These are phyloP conservation scores for Phalacrocorax pelagicus DNA, from an alignment of 2,113 vertebrate species.

Conservation along the genomic window DNA sequence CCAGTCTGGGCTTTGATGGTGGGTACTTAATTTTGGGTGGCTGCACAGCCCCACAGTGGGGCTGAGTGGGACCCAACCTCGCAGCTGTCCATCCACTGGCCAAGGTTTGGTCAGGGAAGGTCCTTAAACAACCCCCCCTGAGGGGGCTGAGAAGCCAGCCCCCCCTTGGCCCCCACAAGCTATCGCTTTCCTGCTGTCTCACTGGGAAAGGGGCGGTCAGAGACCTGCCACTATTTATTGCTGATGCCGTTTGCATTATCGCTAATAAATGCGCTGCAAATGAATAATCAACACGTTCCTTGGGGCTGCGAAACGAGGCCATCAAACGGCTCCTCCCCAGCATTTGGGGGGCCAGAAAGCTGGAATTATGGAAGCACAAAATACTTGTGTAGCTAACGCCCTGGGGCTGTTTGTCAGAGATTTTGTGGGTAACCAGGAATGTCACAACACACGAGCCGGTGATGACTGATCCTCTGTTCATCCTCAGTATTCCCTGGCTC, in stretches of 20 bases:
- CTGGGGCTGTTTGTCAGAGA: background rate
- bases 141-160: background rate
- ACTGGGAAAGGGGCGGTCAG: no score
- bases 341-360: background rate
- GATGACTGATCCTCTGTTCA: background rate
- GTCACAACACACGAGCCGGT: background rate
- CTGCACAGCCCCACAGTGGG: background rate
- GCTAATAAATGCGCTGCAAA: background rate
- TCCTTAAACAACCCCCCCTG: rapidly evolving
- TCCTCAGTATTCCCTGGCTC: background rate
- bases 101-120: background rate
- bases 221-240: background rate
- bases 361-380: background rate
- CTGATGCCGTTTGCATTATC: rapidly evolving
- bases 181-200: background rate
- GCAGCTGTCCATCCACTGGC: background rate
- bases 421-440: conserved; percentile 7
- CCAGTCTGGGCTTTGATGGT: background rate
- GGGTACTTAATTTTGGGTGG: background rate
- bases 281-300: background rate
- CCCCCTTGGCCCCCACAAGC: rapidly evolving
- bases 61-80: background rate
- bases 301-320: background rate
- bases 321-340: background rate
- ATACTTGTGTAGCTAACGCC: background rate